Evolutionary conservation across 92 coral and sea anemone genomes (phyloP), one percentile per base, ranked within the genome.

Genomic region (Diadumene lineata): DNA sequence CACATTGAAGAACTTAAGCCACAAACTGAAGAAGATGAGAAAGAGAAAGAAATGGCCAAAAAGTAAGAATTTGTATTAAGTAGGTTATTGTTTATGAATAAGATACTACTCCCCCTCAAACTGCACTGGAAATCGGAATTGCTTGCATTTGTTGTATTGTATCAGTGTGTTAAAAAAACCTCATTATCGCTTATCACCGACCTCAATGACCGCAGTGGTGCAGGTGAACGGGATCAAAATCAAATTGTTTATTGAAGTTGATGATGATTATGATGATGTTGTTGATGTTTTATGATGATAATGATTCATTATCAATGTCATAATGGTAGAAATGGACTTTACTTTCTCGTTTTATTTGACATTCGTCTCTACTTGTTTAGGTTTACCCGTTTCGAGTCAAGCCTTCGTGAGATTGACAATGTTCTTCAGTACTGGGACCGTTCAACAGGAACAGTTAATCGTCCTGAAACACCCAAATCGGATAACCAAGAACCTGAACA

Each of bases 351-450:
- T n/a, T n/a, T n/a, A n/a, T 63, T 63, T 43, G 10, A 43, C 15
- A 68, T 68, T 1, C 19, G 1, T 15, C 24, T 18, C 16, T 68
- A 1, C 44, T 44, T 2, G 24, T 65, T 1, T 30, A 96, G 99
- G 89, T 96, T 96, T 65, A 76, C 50, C 25, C 55, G 77, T 50
- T 96, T 89, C 57, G 99, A 96, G 87, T 38, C 86, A 34, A 86
- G 96, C 64, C 88, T 90, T 34, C 99, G 99, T 60, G 99, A 96
- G 50, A 83, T 96, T 23, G 97, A 94, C 43, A 76, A 73, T 73
- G 68, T 92, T 51, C 84, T 96, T 31, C 94, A 96, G 67, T 83
- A 79, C 88, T 96, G 99, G 99, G 99, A 96, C 76, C 91, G 99
- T 43, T 72, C 89, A 25, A 86, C 96, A 10, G 99, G 99, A 0